Evolutionary conservation across 2,113 vertebrate genomes (phyloP).

Genomic region (Odocoileus virginianus): DNA sequence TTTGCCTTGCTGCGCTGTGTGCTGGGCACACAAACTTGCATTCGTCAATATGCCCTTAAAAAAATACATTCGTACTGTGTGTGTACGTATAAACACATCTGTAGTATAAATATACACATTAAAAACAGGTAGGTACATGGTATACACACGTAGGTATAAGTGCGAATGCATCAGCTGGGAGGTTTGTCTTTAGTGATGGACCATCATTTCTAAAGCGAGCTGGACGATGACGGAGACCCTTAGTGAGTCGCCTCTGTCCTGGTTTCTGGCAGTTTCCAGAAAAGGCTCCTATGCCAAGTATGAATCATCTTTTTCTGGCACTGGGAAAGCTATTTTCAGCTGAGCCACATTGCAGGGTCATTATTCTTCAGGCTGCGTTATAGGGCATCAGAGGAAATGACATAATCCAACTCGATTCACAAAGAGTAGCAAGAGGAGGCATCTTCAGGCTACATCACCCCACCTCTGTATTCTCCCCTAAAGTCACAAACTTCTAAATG

Average conservation of each 20-base stretch:
- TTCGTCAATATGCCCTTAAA: neutral
- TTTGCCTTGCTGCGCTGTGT: neutral
- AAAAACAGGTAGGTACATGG: neutral
- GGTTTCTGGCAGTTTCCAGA: constrained; percentile 47
- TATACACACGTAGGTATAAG: fast-evolving
- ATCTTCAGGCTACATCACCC: neutral
- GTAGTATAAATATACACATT: neutral
- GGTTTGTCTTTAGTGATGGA: neutral
- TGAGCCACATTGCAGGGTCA: constrained; percentile 1
- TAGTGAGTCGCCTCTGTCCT: constrained; percentile 37
- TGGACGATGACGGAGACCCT: neutral
- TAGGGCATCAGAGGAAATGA: constrained; percentile 52
- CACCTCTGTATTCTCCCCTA: neutral
- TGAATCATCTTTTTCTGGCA: constrained; percentile 64
- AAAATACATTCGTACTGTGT: neutral
- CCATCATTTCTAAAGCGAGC: neutral
- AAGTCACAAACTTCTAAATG: constrained; percentile 26
- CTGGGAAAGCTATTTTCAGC: constrained; percentile 54
- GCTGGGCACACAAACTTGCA: neutral
- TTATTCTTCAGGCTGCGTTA: constrained; percentile 42
- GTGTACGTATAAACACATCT: neutral
- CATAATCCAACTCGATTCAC: constrained; percentile 27
- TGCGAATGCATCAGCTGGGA: neutral
- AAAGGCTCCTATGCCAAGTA: constrained; percentile 44
- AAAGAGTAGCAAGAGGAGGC: neutral